These are phyloP conservation scores for Entomyzon cyanotis DNA, from an alignment of 2,113 vertebrate species.

Conservation along the genomic window DNA sequence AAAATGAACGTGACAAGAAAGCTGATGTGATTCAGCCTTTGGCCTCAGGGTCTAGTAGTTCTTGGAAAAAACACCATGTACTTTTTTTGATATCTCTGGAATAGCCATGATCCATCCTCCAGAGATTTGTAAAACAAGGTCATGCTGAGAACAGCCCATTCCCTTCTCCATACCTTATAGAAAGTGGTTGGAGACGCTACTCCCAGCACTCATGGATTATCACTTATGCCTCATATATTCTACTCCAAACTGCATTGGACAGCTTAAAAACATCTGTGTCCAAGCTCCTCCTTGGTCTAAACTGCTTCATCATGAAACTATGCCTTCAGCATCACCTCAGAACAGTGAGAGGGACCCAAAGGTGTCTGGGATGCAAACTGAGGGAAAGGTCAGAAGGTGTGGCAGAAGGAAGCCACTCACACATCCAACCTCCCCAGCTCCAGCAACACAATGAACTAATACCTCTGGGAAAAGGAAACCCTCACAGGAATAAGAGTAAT, in stretches of 20 bases:
- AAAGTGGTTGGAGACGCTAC: not conserved
- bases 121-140: not conserved
- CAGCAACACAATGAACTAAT: not conserved
- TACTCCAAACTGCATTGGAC: not conserved
- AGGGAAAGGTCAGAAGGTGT: not conserved
- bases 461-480: not conserved
- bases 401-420: not conserved
- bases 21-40: not conserved
- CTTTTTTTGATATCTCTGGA: not conserved
- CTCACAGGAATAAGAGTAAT: not conserved
- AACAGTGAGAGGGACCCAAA: not conserved
- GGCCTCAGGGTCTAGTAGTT: not conserved
- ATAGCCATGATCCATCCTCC: not conserved
- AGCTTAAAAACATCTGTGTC: not conserved
- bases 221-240: not conserved
- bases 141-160: not conserved
- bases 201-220: not conserved
- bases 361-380: not conserved
- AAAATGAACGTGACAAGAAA: not conserved
- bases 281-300: not conserved
- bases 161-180: not conserved
- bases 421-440: not conserved
- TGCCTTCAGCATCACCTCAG: not conserved
- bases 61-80: not conserved
- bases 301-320: not conserved